phyloP scores from a whole-genome alignment of 2,888 invertebrate species.

The Augiades crinisus region DNA sequence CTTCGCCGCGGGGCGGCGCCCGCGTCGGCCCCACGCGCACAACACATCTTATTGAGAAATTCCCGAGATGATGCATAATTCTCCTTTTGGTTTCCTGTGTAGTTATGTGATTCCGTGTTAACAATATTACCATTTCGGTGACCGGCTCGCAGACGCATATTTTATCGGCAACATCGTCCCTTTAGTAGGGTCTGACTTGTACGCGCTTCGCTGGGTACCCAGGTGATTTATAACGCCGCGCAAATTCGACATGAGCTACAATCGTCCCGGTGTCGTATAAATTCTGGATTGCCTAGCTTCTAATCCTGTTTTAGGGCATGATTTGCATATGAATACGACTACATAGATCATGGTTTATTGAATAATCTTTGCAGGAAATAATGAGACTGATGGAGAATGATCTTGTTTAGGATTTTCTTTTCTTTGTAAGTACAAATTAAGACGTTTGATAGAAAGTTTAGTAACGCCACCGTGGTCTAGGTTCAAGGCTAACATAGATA shows the following conservation, averaged over 20 bases:
- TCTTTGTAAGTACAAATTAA: too few relatives aligned
- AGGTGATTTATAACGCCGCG: conserved; percentile 57
- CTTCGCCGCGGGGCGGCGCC: conserved; percentile 69
- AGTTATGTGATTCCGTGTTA: conserved; percentile 75
- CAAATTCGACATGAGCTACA: conserved; percentile 35
- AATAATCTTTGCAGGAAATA: too few relatives aligned
- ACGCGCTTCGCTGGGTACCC: conserved; percentile 43
- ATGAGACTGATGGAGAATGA: too few relatives aligned
- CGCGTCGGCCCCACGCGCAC: conserved; percentile 72
- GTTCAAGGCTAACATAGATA: too few relatives aligned
- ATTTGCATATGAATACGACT: conserved; percentile 22
- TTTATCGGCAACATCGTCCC: conserved; percentile 53
- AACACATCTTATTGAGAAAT: conserved; percentile 77
- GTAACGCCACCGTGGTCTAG: too few relatives aligned
- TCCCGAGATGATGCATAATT: conserved; percentile 76
- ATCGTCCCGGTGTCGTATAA: conserved; percentile 18
- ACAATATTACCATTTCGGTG: conserved; percentile 77
- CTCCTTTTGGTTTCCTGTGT: conserved; percentile 70
- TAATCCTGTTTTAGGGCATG: conserved; percentile 16
- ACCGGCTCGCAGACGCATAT: conserved; percentile 68
- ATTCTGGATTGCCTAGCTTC: conserved; percentile 19
- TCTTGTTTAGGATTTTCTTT: too few relatives aligned
- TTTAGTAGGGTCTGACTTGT: conserved; percentile 43
- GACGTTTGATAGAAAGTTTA: too few relatives aligned
- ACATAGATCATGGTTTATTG: too few relatives aligned